A percentile compares a stretch with the other conserved stretches of the same genome.
These are phyloP conservation scores for Condylura cristata DNA, from an alignment of 2,113 vertebrate species.

Conservation along the genomic window DNA sequence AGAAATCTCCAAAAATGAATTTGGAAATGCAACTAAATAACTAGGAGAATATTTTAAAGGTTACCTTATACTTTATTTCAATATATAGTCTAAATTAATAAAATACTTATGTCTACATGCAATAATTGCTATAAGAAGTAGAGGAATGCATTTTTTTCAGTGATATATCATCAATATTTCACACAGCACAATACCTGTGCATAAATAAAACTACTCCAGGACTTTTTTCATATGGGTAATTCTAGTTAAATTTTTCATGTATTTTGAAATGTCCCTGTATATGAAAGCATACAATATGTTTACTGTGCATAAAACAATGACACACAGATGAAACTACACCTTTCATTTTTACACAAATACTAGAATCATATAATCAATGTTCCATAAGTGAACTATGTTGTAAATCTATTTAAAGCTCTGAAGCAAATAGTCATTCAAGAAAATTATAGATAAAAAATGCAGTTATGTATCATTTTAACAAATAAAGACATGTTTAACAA, in stretches of 20 bases:
- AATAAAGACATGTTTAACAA: not conserved
- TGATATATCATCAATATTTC: not conserved
- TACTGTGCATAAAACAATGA: not conserved
- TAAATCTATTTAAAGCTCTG: not conserved
- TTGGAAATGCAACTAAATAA: slow-evolving; percentile 22
- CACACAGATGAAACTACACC: not conserved
- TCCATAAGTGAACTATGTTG: not conserved
- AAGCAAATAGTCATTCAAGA: not conserved
- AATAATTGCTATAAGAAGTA: not conserved
- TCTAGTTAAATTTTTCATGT: not conserved
- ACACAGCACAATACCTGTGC: not conserved
- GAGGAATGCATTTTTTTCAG: not conserved
- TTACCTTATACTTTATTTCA: not conserved
- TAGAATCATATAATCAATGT: not conserved
- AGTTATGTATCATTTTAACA: not conserved
- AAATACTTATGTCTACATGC: slow-evolving; percentile 6
- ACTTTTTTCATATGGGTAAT: not conserved
- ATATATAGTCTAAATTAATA: not conserved
- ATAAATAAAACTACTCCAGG: not conserved
- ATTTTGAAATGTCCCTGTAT: not conserved
- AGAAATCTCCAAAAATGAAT: not conserved
- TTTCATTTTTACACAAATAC: not conserved
- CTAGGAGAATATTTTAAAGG: not conserved
- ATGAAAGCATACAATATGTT: not conserved
- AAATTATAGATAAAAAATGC: not conserved